Evolutionary conservation across 2,797 vertebrate genomes (phyloP), one percentile per base, ranked within the genome.

Genomic region (Arnoldichthys spilopterus): DNA sequence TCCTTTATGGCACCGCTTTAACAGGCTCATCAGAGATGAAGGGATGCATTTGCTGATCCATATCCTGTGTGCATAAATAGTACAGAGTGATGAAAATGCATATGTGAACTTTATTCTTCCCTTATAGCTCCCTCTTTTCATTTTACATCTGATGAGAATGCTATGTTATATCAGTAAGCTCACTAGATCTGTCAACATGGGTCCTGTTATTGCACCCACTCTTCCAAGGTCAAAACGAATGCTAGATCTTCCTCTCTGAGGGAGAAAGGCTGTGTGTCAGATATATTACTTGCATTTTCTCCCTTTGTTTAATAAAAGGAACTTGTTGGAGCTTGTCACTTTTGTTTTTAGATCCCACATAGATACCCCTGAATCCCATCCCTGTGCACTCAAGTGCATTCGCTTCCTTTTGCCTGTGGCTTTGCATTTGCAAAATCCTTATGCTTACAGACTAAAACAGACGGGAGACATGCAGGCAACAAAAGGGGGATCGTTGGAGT

Each of bases 141-240:
- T 74, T 79, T 81, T 72, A 68, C 72, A 62, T 67, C 72, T 81
- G 66, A 77, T 22, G 18, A 67, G 79, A 82, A 74, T 56, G 67
- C 58, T 49, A 6, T 28, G 72, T 76, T 81, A 62, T 80, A 79
- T 81, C 73, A 22, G 74, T 71, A 83, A 76, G 76, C 63, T 54
- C 30, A 74, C 28, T 61, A 71, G 81, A 81, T 79, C 79, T 77
- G 79, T 83, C 84, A 74, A 69, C 84, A 83, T 49, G 6, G 43
- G 45, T 62, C 64, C 73, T 79, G 81, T 83, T 83, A 79, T 81
- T 74, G 69, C 73, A 28, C 61, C 54, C 69, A 62, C 73, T 79
- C 77, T 74, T 67, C 64, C 84, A 86, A 86, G 85, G 85, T 84
- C 82, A 84, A 75, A 85, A 81, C 74, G 72, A 83, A 85, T 74